Evolutionary conservation across 2,113 vertebrate genomes (phyloP), one percentile per base, ranked within the genome.

Genomic region (Desmodus rotundus): DNA sequence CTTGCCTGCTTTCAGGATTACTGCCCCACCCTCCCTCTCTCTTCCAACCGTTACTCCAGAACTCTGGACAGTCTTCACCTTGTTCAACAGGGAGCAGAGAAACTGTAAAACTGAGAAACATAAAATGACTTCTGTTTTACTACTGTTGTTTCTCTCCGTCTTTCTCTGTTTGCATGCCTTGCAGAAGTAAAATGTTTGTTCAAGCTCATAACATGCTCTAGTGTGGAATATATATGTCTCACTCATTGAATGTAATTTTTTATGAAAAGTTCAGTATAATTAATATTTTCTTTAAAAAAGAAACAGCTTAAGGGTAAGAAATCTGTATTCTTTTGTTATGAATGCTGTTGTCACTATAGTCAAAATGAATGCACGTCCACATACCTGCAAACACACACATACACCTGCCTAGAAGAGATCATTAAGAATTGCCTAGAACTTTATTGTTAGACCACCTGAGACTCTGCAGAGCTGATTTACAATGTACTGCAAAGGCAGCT

Each of bases 281-380:
- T 92, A 61, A 45, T 36, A 88, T 81, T 94, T 92, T 68, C 31
- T 86, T 87, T 61, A n/a, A 61, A 87, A 96, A 87, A 24, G 10
- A 33, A 95, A 92, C 84, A 77, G 5, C 10, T 36, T 38, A 31
- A 80, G 47, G 19, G 50, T 52, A 87, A 91, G 20, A 83, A 52
- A 26, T 52, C 38, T 76, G 31, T 38, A 33, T 50, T 73, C 28
- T 43, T 76, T 56, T 43, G 61, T 52, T 58, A 45, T 67, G 5
- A 63, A 81, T 52, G 19, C 38, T 56, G 4, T 28, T 47, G 4
- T n/a, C 26, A 61, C 7, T 50, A 50, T 2, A 67, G 24, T 73
- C 24, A 89, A 52, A 91, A 76, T 0, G 82, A 92, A 73, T 38
- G 9, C 0, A n/a, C 0, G 24, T 2, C 38, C 20, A 67, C 6